Evolutionary conservation across 2,888 invertebrate genomes (phyloP).

Genomic region (Cataglyphis livida): DNA sequence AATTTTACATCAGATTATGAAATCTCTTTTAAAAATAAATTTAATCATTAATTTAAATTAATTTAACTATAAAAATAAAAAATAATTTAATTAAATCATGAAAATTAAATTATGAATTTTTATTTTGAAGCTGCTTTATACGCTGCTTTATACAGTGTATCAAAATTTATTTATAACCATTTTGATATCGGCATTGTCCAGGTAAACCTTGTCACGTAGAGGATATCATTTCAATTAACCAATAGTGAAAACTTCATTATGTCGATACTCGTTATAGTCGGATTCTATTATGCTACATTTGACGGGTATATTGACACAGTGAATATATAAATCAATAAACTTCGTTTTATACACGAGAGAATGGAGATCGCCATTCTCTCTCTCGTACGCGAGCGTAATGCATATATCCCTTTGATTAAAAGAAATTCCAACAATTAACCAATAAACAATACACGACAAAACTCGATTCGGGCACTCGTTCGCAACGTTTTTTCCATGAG

Average conservation of each 20-base stretch:
- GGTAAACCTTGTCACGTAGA: neutral
- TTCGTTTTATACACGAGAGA: constrained; percentile 8
- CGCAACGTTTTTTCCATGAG: neutral
- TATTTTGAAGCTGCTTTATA: neutral
- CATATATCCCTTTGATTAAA: neutral
- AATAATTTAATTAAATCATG: no score
- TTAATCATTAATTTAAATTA: neutral
- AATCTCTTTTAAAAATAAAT: neutral
- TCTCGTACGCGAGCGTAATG: neutral
- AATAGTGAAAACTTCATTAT: constrained; percentile 30
- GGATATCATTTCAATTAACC: constrained; percentile 22
- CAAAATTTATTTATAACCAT: neutral
- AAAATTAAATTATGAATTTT: neutral
- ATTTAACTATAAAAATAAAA: no score
- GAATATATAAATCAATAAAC: constrained; percentile 37
- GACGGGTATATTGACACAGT: constrained; percentile 9
- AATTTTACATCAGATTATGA: neutral
- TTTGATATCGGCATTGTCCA: neutral
- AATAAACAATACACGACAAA: constrained; percentile 30
- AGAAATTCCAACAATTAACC: constrained; percentile 21
- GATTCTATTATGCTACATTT: constrained; percentile 10
- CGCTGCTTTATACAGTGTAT: neutral
- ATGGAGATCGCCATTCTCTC: neutral
- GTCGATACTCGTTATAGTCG: neutral
- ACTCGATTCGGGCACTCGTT: constrained; percentile 10